Conservation (phyloP, 2,797 vertebrate species). For the Hapalemur alaotrensis region DNA sequence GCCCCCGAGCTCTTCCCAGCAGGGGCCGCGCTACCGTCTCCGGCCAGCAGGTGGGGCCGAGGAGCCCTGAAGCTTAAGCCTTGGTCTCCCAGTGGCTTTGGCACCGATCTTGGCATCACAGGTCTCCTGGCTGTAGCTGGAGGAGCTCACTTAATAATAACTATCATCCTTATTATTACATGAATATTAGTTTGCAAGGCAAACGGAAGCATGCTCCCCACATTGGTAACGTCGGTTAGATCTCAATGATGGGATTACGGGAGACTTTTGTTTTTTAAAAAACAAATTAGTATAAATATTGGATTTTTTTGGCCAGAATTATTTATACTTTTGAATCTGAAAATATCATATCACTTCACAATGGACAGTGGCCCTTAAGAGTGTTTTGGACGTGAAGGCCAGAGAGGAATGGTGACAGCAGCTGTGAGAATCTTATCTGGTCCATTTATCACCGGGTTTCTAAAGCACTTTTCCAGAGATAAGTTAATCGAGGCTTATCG, state of each 20-base stretch:
- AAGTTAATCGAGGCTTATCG: background rate
- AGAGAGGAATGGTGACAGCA: background rate
- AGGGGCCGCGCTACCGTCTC: background rate
- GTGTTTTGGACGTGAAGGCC: background rate
- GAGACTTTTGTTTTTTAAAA: background rate
- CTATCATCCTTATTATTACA: background rate
- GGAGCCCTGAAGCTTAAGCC: background rate
- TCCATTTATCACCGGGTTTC: background rate
- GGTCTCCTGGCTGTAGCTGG: background rate
- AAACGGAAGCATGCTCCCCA: background rate
- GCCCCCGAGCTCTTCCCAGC: rapidly evolving
- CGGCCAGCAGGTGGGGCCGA: background rate
- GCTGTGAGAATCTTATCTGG: background rate
- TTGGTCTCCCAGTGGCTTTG: background rate
- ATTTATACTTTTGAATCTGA: background rate
- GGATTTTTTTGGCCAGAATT: background rate
- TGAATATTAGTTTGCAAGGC: background rate
- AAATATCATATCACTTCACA: background rate
- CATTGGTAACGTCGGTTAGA: background rate
- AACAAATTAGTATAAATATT: background rate
- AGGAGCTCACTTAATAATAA: background rate
- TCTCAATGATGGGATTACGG: background rate
- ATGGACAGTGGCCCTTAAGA: background rate
- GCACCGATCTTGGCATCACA: background rate
- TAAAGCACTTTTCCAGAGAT: background rate